Evolutionary conservation across 2,113 vertebrate species (phyloP).

Genomic region (Spheniscus mendiculus): DNA sequence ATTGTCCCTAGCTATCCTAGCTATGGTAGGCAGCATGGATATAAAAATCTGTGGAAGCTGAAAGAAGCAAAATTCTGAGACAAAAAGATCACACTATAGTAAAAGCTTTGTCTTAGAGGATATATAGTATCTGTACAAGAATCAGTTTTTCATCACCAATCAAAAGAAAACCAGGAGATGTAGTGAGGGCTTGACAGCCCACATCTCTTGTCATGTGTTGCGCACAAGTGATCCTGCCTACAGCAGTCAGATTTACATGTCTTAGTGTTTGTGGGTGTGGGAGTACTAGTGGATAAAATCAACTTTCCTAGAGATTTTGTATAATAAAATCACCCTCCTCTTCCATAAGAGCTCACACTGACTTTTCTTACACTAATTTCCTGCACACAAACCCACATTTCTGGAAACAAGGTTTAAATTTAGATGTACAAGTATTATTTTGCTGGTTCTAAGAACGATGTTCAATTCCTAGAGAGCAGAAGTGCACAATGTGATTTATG

Average conservation of each 20-base stretch:
- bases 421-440: neutral
- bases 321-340: neutral
- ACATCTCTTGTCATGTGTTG: neutral
- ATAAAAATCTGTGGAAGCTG: neutral
- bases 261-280: neutral
- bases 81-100: neutral
- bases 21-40: neutral
- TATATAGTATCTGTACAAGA: neutral
- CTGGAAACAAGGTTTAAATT: neutral
- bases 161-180: neutral
- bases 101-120: neutral
- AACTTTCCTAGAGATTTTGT: neutral
- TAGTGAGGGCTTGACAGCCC: neutral
- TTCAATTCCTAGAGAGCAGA: neutral
- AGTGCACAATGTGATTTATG: neutral
- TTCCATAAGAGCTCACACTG: neutral
- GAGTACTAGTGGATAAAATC: neutral
- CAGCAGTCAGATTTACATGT: neutral
- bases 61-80: neutral
- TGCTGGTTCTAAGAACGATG: neutral
- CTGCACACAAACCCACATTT: neutral
- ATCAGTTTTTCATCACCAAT: fast-evolving
- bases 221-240: neutral
- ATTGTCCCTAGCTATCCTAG: neutral
- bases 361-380: neutral